Evolutionary conservation across 2,797 vertebrate species (phyloP).

Genomic region (Macrochelys suwanniensis): DNA sequence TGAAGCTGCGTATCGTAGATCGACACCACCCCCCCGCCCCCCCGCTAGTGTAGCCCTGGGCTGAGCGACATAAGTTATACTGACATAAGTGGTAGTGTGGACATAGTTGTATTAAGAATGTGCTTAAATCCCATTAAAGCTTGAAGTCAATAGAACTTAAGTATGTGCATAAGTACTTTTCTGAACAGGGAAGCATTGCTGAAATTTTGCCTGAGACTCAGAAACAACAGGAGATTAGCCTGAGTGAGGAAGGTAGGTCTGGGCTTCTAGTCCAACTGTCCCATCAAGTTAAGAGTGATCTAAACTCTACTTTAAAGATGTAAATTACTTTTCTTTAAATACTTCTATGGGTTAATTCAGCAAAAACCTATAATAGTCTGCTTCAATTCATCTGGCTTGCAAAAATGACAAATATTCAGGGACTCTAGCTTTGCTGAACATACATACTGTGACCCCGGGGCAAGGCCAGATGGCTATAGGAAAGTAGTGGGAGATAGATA

Average conservation of each 20-base stretch:
- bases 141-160: not conserved
- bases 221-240: not conserved
- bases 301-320: not conserved
- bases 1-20: too few relatives aligned
- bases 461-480: too few relatives aligned
- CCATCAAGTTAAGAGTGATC: not conserved
- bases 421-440: not conserved
- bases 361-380: not conserved
- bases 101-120: not conserved
- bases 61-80: not conserved
- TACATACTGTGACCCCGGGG: not conserved
- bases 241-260: not conserved
- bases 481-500: too few relatives aligned
- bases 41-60: too few relatives aligned
- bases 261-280: slow-evolving; percentile 4
- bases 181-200: not conserved
- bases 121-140: not conserved
- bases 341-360: not conserved
- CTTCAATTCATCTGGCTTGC: too few relatives aligned
- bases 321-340: not conserved
- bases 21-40: too few relatives aligned
- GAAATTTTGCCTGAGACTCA: too few relatives aligned
- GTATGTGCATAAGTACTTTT: accelerated
- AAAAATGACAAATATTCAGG: not conserved
- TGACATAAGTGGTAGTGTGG: not conserved